Percentiles rank a stretch among this genome's conserved stretches.
phyloP scores from a whole-genome alignment of 2,888 invertebrate genomes.

The Lepetodrilus schrolli region DNA sequence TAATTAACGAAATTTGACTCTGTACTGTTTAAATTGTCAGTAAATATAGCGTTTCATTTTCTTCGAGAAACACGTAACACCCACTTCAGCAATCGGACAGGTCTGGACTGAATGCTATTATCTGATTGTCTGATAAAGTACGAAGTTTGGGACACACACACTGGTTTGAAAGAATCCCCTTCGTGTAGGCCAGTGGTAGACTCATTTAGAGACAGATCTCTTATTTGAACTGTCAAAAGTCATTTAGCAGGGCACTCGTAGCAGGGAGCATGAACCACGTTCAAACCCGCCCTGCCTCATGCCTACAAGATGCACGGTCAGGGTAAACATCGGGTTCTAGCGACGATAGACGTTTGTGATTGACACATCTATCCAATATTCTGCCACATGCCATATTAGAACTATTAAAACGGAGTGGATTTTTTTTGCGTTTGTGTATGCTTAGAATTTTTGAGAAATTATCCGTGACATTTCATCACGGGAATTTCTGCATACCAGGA shows the following conservation, averaged over 20 bases:
- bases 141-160: background rate
- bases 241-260: constrained; percentile 15
- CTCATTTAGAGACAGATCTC: constrained; percentile 28
- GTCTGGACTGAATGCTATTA: no score
- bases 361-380: background rate
- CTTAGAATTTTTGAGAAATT: constrained; percentile 26
- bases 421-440: no score
- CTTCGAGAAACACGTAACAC: no score
- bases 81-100: no score
- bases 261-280: background rate
- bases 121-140: background rate
- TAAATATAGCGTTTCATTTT: no score
- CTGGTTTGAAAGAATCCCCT: background rate
- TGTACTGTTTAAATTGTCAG: no score
- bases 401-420: background rate
- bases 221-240: constrained; percentile 30
- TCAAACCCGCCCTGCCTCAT: background rate
- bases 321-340: background rate
- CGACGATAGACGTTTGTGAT: constrained; percentile 1
- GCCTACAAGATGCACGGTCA: background rate
- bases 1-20: no score
- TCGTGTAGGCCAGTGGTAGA: constrained; percentile 3
- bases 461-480: constrained; percentile 22
- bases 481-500: background rate
- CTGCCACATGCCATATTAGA: background rate